Percentiles rank a stretch among this genome's conserved stretches.
Conservation (phyloP, 2,113 vertebrate species). For the Macrotis lagotis region DNA sequence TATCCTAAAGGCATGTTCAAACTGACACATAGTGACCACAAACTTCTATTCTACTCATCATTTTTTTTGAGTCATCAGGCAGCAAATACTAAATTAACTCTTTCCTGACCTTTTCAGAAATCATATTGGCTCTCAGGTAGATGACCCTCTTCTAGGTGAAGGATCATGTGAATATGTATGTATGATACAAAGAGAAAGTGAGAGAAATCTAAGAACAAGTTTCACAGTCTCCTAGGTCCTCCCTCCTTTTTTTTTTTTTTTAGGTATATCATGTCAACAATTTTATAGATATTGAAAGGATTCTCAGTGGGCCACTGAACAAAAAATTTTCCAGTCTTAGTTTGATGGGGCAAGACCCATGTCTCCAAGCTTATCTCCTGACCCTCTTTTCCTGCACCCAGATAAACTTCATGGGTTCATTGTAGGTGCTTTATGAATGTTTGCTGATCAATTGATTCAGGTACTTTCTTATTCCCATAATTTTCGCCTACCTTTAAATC, state of each 20-base stretch:
- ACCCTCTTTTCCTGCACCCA: neutral
- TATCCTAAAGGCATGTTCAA: no score
- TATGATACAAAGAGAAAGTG: neutral
- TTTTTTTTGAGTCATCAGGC: no score
- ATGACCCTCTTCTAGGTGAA: no score
- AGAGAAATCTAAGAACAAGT: neutral
- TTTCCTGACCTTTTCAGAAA: no score
- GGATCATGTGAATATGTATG: neutral
- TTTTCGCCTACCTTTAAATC: neutral
- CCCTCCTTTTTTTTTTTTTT: no score
- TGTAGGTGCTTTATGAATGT: neutral
- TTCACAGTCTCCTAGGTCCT: neutral
- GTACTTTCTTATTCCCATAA: neutral
- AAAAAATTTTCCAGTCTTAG: neutral
- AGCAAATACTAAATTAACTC: no score
- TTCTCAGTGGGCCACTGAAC: neutral
- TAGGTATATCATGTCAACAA: neutral
- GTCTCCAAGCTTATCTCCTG: neutral
- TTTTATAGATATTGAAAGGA: neutral
- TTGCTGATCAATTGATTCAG: neutral
- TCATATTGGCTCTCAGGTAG: no score
- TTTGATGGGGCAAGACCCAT: no score
- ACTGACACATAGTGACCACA: no score
- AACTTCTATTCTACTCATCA: no score
- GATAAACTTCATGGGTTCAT: neutral